phyloP scores from a whole-genome alignment of 2,888 invertebrate species.

The Parnassius glacialis region DNA sequence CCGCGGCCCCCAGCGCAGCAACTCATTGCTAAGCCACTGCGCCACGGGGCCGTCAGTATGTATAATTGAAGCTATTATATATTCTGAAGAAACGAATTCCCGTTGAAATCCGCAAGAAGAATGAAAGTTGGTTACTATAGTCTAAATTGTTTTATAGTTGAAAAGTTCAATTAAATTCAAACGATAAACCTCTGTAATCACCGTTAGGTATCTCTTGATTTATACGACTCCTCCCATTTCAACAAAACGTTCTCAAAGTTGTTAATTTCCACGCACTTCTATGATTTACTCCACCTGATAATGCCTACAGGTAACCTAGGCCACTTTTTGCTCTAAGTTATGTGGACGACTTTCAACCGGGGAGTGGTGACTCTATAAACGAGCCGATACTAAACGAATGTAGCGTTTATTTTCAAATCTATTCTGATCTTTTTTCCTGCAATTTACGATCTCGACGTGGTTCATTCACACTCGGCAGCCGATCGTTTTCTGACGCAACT shows the following conservation, averaged over 20 bases:
- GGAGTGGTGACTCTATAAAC: constrained; percentile 29
- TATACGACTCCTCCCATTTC: background rate
- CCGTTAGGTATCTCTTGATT: too few species aligned
- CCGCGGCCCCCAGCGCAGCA: too few species aligned
- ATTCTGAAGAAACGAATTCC: too few species aligned
- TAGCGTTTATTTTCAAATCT: constrained; percentile 22
- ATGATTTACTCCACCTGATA: constrained; percentile 61
- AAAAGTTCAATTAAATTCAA: background rate
- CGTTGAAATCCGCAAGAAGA: too few species aligned
- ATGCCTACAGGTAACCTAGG: constrained; percentile 52
- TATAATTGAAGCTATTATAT: too few species aligned
- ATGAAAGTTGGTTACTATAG: too few species aligned
- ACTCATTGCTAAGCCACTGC: too few species aligned
- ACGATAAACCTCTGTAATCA: background rate
- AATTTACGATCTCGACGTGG: constrained; percentile 14
- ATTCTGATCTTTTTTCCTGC: constrained; percentile 18
- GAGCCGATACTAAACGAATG: constrained; percentile 25
- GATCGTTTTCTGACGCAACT: background rate
- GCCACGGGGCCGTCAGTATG: too few species aligned
- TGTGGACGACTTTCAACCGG: constrained; percentile 53
- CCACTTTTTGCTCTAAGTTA: constrained; percentile 57
- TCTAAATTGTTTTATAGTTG: too few species aligned
- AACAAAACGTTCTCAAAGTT: constrained; percentile 1
- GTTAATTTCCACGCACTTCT: constrained; percentile 46
- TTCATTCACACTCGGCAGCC: constrained; percentile 13